Conservation (phyloP, 1,140 invertebrate genomes). For the Brachionus manjavacas region DNA sequence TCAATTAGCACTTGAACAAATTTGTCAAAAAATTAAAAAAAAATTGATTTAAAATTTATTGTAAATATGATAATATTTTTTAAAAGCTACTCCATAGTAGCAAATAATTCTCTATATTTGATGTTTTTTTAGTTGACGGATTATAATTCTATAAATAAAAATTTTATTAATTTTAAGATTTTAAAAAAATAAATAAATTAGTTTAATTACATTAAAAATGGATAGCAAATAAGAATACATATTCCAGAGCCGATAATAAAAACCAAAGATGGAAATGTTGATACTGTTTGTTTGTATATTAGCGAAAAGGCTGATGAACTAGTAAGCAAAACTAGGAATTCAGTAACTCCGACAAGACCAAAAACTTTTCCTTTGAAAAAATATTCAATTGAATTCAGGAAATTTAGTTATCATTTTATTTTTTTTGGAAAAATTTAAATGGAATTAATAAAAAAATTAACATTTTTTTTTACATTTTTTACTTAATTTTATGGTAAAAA, state of each 20-base stretch:
- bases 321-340: constrained; percentile 7
- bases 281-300: constrained; percentile 30
- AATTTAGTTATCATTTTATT: too few relatives aligned
- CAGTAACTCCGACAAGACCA: constrained; percentile 13
- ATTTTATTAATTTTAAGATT: background rate
- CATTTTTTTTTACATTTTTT: background rate
- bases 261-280: constrained; percentile 9
- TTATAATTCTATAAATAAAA: background rate
- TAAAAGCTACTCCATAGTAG: background rate
- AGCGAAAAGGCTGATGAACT: constrained; percentile 27
- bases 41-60: background rate
- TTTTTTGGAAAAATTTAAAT: too few relatives aligned
- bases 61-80: background rate
- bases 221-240: constrained; percentile 15
- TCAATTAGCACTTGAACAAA: background rate
- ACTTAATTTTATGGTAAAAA: too few relatives aligned
- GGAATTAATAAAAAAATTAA: too few relatives aligned
- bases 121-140: constrained; percentile 28
- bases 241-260: constrained; percentile 5
- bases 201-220: constrained; percentile 36
- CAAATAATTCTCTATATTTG: background rate
- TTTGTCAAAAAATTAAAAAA: background rate
- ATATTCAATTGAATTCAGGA: background rate
- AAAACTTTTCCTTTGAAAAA: constrained; percentile 31
- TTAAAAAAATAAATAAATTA: background rate